A percentile compares a stretch with the other conserved stretches of the same genome.
These are phyloP conservation scores for Brachionus paranguensis DNA, from an alignment of 1,140 invertebrate species.

Conservation along the genomic window DNA sequence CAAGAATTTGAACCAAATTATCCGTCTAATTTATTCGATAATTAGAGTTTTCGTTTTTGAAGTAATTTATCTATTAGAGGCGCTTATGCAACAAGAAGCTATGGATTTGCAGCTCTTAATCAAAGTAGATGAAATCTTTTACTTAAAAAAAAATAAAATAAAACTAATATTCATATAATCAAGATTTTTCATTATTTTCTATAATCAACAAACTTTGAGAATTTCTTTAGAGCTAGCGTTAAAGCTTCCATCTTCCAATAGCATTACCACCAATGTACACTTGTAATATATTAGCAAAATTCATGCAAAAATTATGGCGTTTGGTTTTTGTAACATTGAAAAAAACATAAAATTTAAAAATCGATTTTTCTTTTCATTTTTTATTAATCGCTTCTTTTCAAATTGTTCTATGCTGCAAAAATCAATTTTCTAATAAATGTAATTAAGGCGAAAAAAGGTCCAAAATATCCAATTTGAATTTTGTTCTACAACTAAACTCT, in stretches of 20 bases:
- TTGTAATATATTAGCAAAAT: conserved; percentile 34
- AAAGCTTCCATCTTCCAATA: conserved; percentile 9
- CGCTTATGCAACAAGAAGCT: background rate
- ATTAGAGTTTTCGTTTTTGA: background rate
- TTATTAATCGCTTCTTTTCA: background rate
- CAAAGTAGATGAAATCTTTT: background rate
- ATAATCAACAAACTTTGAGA: background rate
- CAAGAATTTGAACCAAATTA: background rate
- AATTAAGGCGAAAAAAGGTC: background rate
- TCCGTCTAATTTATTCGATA: background rate
- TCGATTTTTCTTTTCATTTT: background rate
- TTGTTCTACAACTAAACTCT: background rate
- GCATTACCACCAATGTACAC: background rate
- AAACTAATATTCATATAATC: background rate
- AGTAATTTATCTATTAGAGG: background rate
- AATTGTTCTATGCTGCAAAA: background rate
- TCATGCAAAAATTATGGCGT: conserved; percentile 25
- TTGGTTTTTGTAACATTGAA: background rate
- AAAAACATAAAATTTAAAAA: conserved; percentile 15
- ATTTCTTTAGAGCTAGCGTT: background rate
- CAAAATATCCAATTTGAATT: background rate
- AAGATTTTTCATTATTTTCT: background rate
- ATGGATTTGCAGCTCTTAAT: background rate
- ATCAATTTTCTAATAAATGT: background rate
- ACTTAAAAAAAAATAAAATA: background rate